Evolutionary conservation across 2,113 vertebrate genomes (phyloP).

Genomic region (Bubalus kerabau): DNA sequence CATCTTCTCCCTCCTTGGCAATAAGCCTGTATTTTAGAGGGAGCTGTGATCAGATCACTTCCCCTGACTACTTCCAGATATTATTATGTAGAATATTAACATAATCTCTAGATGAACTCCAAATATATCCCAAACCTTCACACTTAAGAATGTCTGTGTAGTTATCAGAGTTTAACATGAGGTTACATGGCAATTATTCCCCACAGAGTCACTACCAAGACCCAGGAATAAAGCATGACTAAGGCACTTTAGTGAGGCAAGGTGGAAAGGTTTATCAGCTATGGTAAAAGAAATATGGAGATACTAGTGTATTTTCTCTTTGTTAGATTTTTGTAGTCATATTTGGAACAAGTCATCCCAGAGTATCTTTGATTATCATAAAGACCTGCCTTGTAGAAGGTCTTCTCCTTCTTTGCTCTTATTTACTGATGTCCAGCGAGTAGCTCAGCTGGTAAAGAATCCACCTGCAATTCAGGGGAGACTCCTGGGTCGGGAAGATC

Average conservation of each 20-base stretch:
- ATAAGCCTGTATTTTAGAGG: neutral
- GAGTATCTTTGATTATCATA: neutral
- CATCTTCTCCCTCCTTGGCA: neutral
- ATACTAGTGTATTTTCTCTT: neutral
- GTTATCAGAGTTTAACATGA: neutral
- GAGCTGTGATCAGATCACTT: neutral
- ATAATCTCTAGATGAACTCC: neutral
- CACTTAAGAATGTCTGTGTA: neutral
- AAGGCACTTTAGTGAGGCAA: neutral
- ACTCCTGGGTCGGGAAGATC: neutral
- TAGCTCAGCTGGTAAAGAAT: neutral
- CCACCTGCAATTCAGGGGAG: neutral
- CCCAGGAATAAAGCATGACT: neutral
- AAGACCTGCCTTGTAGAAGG: neutral
- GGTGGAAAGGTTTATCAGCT: neutral
- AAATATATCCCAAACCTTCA: neutral
- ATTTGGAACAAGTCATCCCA: neutral
- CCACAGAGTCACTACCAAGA: neutral
- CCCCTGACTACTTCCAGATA: neutral
- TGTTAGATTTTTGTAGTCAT: neutral
- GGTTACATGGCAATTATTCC: neutral
- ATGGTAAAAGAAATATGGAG: neutral
- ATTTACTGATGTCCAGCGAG: neutral
- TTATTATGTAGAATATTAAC: neutral
- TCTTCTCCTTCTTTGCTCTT: neutral